Evolutionary conservation across 2,888 invertebrate species (phyloP).

Genomic region (Gortyna flavago): DNA sequence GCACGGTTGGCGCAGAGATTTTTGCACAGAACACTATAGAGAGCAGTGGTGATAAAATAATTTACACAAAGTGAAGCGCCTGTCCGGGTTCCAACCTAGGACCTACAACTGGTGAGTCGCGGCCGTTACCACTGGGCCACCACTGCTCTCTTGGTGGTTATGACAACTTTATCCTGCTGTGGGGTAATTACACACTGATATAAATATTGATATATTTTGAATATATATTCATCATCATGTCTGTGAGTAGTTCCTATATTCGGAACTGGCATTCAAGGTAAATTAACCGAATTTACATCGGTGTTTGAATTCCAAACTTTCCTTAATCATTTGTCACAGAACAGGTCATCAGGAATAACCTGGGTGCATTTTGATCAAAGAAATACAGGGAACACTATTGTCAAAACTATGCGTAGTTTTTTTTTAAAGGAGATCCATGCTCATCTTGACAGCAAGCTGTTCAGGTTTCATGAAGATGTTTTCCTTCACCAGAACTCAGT

Average conservation of each 20-base stretch:
- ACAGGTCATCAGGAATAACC: slow-evolving; percentile 7
- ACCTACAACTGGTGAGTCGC: neutral
- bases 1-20: neutral
- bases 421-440: neutral
- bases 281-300: slow-evolving; percentile 15
- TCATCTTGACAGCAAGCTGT: no score
- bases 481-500: neutral
- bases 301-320: neutral
- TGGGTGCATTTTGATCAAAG: no score
- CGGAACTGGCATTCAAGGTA: slow-evolving; percentile 28
- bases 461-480: neutral
- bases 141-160: neutral
- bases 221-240: neutral
- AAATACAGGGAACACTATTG: no score
- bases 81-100: neutral
- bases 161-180: neutral
- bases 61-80: no score
- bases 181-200: neutral
- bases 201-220: neutral
- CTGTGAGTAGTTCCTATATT: slow-evolving; percentile 2
- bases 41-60: no score
- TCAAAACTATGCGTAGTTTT: no score
- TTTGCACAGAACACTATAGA: no score
- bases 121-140: no score
- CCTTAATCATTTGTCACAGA: neutral